Evolutionary conservation across 2,888 invertebrate species (phyloP), one percentile per base, ranked within the genome.

Genomic region (Kryphioiulus occultus): DNA sequence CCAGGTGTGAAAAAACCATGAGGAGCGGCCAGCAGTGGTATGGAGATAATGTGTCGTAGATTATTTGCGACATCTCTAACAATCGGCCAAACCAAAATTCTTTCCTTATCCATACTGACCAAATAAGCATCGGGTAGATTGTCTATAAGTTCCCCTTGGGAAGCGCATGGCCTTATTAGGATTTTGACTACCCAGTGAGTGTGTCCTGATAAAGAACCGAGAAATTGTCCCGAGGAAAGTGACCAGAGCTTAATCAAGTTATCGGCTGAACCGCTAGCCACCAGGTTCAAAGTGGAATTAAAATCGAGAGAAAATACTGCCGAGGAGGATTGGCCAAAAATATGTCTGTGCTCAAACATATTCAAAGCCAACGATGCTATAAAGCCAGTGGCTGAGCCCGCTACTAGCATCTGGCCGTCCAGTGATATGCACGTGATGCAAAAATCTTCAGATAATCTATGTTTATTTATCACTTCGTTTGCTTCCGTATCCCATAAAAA

Each of bases 251-350:
- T 86, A 47, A 86, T 12, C 30, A 30, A 5, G 47, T 39, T 22
- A 22, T 86, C 86, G 0, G 86, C 22, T 7, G 86, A 44, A 12
- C 86, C 86, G 15, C 47, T 86, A 7, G 47, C 47, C 44, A 86
- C 44, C 22, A 86, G 7, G 22, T 86, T 22, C 26, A 86, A 86
- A 10, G 7, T 10, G 26, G 26, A 26, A 47, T 86, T 86, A 22
- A 86, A 86, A 86, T 86, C 86, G 7, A 86, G 9, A 0, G 86
- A 19, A 53, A 86, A 86, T 5, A 86, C 44, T 53, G 86, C 44
- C 19, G 42, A 7, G 4, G 86, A 47, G 0, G 26, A 19, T 22
- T 44, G n/a, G 5, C 86, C 86, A 30, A 47, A 86, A 30, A n/a
- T 3, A 42, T 32, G 32, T 30, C 9, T 22, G 22, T 39, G 44